Percentiles rank a stretch among this genome's conserved stretches.
phyloP scores from a whole-genome alignment of 2,113 vertebrate genomes.

The Oxygymnocypris stewartii region DNA sequence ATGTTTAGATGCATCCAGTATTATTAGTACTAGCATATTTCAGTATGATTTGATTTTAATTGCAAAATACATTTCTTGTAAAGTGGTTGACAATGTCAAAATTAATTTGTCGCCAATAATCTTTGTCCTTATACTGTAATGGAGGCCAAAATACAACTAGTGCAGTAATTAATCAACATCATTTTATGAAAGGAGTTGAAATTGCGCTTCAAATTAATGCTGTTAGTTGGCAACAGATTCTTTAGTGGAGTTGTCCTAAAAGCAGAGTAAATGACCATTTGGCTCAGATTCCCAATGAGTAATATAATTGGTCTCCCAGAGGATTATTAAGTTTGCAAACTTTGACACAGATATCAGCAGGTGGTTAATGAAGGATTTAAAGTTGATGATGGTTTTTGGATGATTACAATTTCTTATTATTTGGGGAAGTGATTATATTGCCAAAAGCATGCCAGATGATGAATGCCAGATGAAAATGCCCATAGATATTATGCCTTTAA shows the following conservation, averaged over 20 bases:
- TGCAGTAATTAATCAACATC: conserved; percentile 31
- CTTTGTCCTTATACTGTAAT: conserved; percentile 29
- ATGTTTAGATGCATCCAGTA: background rate
- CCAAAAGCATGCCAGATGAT: background rate
- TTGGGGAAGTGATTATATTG: background rate
- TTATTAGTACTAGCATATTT: background rate
- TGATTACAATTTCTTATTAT: conserved; percentile 8
- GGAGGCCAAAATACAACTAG: conserved; percentile 16
- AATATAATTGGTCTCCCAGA: conserved; percentile 28
- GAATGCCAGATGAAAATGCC: background rate
- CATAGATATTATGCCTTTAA: background rate
- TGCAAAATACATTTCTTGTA: background rate
- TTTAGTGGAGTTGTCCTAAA: conserved; percentile 16
- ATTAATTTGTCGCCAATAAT: conserved; percentile 24
- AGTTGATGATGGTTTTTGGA: conserved; percentile 15
- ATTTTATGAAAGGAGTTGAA: conserved; percentile 32
- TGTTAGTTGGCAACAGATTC: conserved; percentile 1
- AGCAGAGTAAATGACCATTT: background rate
- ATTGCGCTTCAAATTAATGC: conserved; percentile 18
- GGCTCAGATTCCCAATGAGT: conserved; percentile 4
- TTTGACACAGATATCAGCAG: conserved; percentile 4
- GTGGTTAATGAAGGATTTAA: background rate
- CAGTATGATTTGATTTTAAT: background rate
- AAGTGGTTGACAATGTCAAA: conserved; percentile 16
- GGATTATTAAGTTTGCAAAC: conserved; percentile 32